phyloP scores from a whole-genome alignment of 1,140 invertebrate species.

The Platyscapa corneri region DNA sequence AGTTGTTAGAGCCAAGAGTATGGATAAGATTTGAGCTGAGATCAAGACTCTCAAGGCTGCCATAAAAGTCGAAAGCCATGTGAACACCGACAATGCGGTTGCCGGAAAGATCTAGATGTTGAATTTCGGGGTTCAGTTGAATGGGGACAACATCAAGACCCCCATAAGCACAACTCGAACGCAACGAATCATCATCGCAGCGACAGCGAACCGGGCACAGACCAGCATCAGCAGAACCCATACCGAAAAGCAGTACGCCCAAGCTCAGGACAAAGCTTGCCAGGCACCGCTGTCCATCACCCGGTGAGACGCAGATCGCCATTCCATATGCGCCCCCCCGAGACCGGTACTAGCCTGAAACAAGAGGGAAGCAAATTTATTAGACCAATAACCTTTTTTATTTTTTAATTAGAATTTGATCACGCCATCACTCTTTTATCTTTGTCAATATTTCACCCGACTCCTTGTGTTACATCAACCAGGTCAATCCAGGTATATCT shows the following conservation, averaged over 20 bases:
- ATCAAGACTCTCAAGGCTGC: slow-evolving; percentile 84
- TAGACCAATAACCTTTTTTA: no score
- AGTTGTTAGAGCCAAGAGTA: slow-evolving; percentile 85
- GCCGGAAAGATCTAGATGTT: slow-evolving; percentile 83
- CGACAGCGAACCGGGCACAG: slow-evolving; percentile 87
- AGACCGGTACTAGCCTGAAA: slow-evolving; percentile 65
- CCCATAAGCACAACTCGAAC: slow-evolving; percentile 83
- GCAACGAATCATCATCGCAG: slow-evolving; percentile 86
- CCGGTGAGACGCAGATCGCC: slow-evolving; percentile 61
- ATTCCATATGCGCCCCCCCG: slow-evolving; percentile 70
- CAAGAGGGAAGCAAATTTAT: no score
- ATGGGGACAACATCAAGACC: slow-evolving; percentile 89
- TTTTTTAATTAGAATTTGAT: no score
- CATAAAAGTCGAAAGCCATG: slow-evolving; percentile 85
- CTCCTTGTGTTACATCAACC: no score
- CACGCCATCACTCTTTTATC: no score
- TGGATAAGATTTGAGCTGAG: slow-evolving; percentile 87
- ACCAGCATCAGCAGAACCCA: slow-evolving; percentile 67
- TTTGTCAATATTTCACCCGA: no score
- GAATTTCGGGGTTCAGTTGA: slow-evolving; percentile 88
- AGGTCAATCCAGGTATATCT: no score
- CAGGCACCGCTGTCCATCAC: not conserved
- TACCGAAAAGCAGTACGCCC: not conserved
- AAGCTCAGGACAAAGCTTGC: not conserved
- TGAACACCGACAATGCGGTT: slow-evolving; percentile 84